These are phyloP conservation scores for Tenthredo distinguenda DNA, from an alignment of 2,888 invertebrate species.

Conservation along the genomic window DNA sequence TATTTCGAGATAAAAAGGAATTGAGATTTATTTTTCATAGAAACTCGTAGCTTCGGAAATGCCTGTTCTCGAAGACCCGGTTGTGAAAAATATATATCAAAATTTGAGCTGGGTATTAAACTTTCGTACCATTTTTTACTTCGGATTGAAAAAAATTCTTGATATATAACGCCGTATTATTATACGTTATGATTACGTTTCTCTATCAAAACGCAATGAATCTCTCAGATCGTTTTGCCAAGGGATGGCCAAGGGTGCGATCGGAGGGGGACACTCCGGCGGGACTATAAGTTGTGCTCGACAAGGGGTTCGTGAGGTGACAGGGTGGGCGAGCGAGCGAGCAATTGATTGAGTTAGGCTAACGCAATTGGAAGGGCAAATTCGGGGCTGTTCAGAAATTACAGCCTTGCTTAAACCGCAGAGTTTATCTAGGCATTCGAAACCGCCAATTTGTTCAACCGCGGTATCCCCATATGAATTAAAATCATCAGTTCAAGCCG, in stretches of 20 bases:
- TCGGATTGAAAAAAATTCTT: not conserved
- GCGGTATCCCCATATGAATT: not conserved
- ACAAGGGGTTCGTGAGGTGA: constrained; percentile 58
- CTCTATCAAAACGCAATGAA: constrained; percentile 71
- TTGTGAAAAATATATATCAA: not conserved
- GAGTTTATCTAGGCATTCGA: constrained; percentile 2
- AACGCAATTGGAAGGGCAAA: constrained; percentile 69
- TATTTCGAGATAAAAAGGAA: not conserved
- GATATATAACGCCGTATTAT: not conserved
- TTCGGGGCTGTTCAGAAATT: constrained; percentile 42
- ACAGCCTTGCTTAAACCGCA: not conserved
- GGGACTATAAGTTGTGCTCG: constrained; percentile 64
- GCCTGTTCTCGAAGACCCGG: too few species aligned
- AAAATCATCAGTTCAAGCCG: not conserved
- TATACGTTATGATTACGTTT: constrained; percentile 41
- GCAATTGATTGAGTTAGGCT: constrained; percentile 74
- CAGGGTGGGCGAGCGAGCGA: constrained; percentile 48
- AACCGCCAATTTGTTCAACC: constrained; percentile 7
- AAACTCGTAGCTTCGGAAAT: too few species aligned
- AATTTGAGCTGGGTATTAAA: too few species aligned
- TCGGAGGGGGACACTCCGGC: not conserved
- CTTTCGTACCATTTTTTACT: not conserved
- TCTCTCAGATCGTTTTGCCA: constrained; percentile 59
- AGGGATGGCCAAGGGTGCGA: constrained; percentile 20
- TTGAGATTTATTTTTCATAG: not conserved